Evolutionary conservation across 2,113 vertebrate species (phyloP), one percentile per base, ranked within the genome.

Genomic region (Varanus komodoensis): DNA sequence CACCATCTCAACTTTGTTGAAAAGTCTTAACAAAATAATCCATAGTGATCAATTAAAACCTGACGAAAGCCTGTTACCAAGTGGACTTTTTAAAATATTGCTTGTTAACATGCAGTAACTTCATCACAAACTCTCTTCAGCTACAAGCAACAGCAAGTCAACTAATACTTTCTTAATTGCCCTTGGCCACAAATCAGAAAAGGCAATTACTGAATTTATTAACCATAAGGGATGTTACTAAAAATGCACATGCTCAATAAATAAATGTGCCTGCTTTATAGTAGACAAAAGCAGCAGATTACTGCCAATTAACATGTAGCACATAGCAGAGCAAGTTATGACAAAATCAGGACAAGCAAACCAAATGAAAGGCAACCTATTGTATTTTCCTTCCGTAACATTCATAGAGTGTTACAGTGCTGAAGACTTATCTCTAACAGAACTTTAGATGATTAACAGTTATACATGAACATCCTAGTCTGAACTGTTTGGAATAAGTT

Each of bases 11-110:
- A 82, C 50, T 57, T 73, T 68, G 29, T 67, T 82, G 79, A 88
- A n/a, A 88, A 73, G 67, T 57, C 67, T 88, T 88, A 88, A 73
- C 87, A 82, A 88, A 82, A 82, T 82, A 88, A 82, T 88, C 79
- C n/a, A 88, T 88, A 82, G 38, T 82, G 67, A 50, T 82, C 87
- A 82, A 88, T 88, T 88, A 88, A 88, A 88, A 73, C n/a, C 50
- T 88, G 67, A 73, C 79, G 73, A 88, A 88, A 82, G n/a, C n/a
- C 79, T 88, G 67, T 73, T 88, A 82, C 50, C 11, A n/a, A 88
- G 57, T 61, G n/a, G 48, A 23, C 67, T 82, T 82, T 88, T 29
- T 57, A 88, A 88, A 82, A 88, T 71, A 88, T 44, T 82, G 79
- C 67, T 88, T 88, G 87, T 88, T 88, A 88, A 73, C 87, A 82